These are phyloP conservation scores for Tetragonula carbonaria DNA, from an alignment of 2,888 invertebrate species.

Conservation along the genomic window DNA sequence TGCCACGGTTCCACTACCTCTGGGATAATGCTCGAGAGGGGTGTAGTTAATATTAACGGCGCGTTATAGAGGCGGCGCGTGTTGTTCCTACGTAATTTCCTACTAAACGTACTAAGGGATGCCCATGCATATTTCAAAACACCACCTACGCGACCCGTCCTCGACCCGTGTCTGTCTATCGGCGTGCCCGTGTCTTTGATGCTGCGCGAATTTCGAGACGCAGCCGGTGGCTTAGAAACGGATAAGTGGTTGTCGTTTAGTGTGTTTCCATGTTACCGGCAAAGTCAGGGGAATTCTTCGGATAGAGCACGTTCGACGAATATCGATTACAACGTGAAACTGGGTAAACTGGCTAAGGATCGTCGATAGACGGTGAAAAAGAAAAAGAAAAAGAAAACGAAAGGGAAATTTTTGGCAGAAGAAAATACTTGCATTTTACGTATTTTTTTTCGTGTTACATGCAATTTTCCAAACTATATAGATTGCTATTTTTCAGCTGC, in stretches of 20 bases:
- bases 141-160: slow-evolving; percentile 43
- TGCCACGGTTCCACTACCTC: slow-evolving; percentile 45
- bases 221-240: background rate
- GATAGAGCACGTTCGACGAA: background rate
- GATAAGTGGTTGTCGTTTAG: background rate
- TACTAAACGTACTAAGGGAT: slow-evolving; percentile 78
- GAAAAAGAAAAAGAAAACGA: no score
- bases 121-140: slow-evolving; percentile 79
- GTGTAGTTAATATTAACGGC: slow-evolving; percentile 81
- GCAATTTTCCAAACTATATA: no score
- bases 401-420: no score
- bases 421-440: no score
- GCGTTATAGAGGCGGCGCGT: slow-evolving; percentile 72
- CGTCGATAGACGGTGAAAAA: background rate
- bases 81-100: slow-evolving; percentile 81
- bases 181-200: slow-evolving; percentile 25
- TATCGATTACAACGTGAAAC: background rate
- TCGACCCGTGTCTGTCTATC: slow-evolving; percentile 1
- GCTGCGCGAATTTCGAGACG: slow-evolving; percentile 18
- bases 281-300: background rate
- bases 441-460: no score
- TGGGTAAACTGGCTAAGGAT: background rate
- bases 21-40: slow-evolving; percentile 74
- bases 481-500: no score
- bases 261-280: no score